A percentile compares a stretch with the other conserved stretches of the same genome.
phyloP scores from a whole-genome alignment of 2,797 vertebrate genomes.

The Microchirus variegatus region DNA sequence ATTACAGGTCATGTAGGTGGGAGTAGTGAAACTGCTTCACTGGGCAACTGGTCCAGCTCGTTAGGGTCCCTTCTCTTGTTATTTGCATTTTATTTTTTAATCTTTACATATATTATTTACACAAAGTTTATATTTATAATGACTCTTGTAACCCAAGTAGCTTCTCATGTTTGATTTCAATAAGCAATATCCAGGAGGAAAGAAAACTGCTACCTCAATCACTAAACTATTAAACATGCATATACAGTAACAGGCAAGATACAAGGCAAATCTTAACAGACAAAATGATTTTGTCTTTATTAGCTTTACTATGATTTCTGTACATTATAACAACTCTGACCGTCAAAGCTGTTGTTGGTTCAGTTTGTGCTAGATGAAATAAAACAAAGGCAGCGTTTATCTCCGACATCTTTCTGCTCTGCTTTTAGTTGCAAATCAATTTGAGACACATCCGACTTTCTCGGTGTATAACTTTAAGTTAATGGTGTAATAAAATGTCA shows the following conservation, averaged over 20 bases:
- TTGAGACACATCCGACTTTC: conserved; percentile 5
- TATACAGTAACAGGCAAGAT: no score
- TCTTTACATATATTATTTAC: conserved; percentile 8
- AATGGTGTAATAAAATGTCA: conserved; percentile 21
- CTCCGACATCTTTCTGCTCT: conserved; percentile 11
- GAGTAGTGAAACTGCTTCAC: no score
- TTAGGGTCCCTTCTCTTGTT: neutral
- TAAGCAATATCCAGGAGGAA: neutral
- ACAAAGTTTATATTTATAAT: neutral
- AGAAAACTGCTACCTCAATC: conserved; percentile 15
- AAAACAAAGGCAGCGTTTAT: conserved; percentile 17
- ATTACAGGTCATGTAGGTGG: no score
- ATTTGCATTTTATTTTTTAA: conserved; percentile 8
- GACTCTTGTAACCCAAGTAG: no score
- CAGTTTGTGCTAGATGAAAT: conserved; percentile 8
- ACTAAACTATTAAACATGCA: neutral
- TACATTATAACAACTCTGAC: neutral
- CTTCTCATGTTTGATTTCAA: neutral
- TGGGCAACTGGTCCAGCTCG: neutral
- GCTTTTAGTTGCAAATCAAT: neutral
- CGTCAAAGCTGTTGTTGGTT: conserved; percentile 16
- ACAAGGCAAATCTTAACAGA: neutral
- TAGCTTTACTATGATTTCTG: conserved; percentile 3
- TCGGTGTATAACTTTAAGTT: conserved; percentile 5
- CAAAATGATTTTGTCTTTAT: neutral